Evolutionary conservation across 2,113 vertebrate species (phyloP).

Genomic region (Shinisaurus crocodilurus): DNA sequence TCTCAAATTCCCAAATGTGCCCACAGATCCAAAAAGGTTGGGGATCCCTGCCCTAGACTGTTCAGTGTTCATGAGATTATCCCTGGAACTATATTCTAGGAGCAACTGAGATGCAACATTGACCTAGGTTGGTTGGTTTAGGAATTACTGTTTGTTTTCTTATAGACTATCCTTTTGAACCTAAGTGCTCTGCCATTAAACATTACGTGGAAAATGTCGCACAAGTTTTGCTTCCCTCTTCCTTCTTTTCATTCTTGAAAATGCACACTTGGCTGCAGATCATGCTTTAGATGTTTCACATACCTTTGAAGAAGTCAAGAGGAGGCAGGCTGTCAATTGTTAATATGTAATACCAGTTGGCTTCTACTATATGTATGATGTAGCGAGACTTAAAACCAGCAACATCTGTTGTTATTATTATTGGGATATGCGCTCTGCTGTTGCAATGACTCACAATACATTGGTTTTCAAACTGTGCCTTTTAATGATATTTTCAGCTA

Average conservation of each 20-base stretch:
- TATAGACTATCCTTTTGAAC: background rate
- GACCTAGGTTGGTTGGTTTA: background rate
- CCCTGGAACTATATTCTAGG: background rate
- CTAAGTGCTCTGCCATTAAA: background rate
- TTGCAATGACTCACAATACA: background rate
- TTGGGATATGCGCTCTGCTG: background rate
- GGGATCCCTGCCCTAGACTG: too few relatives aligned
- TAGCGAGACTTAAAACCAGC: background rate
- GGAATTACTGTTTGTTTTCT: background rate
- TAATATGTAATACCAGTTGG: background rate
- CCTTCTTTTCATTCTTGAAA: background rate
- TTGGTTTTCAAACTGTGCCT: background rate
- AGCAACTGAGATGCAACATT: background rate
- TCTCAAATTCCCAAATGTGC: too few relatives aligned
- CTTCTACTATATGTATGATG: background rate
- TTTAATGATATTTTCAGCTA: background rate
- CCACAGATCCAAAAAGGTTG: too few relatives aligned
- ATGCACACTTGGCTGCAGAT: background rate
- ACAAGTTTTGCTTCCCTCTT: background rate
- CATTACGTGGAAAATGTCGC: background rate
- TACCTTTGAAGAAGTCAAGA: constrained; percentile 8
- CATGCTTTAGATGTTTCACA: background rate
- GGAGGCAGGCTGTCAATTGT: background rate
- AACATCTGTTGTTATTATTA: background rate
- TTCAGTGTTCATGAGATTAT: background rate